Conservation (phyloP, 2,888 invertebrate genomes). For the Diplolepis rosae region DNA sequence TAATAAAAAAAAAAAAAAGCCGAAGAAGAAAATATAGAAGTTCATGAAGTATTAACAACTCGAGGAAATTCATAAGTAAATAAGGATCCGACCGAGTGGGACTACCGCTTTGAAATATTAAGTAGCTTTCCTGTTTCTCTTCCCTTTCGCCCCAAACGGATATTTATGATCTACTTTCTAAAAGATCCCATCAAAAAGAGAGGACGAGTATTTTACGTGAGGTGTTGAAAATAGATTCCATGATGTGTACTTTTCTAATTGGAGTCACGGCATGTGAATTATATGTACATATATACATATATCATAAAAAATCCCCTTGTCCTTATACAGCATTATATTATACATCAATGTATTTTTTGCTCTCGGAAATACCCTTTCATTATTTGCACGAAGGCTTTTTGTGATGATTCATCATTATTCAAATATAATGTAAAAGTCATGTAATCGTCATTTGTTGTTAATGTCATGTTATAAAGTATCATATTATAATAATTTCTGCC, state of each 20-base stretch:
- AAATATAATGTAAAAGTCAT: no score
- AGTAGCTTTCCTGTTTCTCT: constrained; percentile 1
- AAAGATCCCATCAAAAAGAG: neutral
- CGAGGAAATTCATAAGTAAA: constrained; percentile 16
- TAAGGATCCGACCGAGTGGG: neutral
- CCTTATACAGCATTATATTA: no score
- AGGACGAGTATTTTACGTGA: neutral
- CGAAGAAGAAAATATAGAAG: constrained; percentile 5
- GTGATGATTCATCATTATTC: no score
- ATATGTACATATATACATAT: no score
- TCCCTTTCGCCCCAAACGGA: neutral
- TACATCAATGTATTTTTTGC: no score
- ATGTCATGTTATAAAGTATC: no score
- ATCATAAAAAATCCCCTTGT: no score
- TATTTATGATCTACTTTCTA: neutral
- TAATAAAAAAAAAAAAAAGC: neutral
- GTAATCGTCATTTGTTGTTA: no score
- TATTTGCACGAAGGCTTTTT: no score
- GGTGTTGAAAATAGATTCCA: neutral
- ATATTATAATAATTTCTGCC: no score
- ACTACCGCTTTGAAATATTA: constrained; percentile 9
- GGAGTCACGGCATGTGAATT: neutral
- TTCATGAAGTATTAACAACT: constrained; percentile 17
- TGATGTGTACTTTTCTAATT: neutral
- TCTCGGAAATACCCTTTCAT: no score